Base-by-base conservation (phyloP, 2,797 vertebrate genomes). In the Syndactyla subalaris region DNA sequence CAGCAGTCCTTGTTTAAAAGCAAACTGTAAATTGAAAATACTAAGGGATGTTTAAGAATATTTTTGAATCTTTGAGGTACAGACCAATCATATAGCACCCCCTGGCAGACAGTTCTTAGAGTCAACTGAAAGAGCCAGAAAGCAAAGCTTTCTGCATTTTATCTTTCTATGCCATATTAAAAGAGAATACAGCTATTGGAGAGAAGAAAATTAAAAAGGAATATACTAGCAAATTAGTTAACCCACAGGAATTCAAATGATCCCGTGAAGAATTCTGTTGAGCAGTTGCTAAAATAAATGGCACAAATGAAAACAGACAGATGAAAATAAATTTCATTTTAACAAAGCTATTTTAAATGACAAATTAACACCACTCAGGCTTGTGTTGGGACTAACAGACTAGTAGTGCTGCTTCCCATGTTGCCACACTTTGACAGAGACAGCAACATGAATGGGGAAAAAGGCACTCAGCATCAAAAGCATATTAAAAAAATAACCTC, bases 1-100 rank as follows among this genome's bases (percentile, higher is more conserved):
- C 83, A 66, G 73, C 27, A 68, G 63, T 21, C 7, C 14, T 74
- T 43, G 32, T 36, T 90, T 59, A 59, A 88, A 93, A 77, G 39
- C 30, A 85, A 85, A 67, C 30, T 55, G 30, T 46, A 76, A 75
- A 75, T 0, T 67, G 58, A 73, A 92, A 85, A 89, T 38, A 76
- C 57, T 59, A 70, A 39, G 43, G 74, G 77, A 91, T 73, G 10
- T 7, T 29, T 34, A 48, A 20, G 20, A 74, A 34, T 49, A 65
- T 55, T 75, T 87, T 41, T 9, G 72, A 48, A 88, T 46, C 59
- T 83, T 59, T 38, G 23, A 52, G 88, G 58, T 1, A 71, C 32
- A 84, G 36, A 38, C 46, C 71, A 95, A 92, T 93, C 92, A 85
- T 27, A 95, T 9, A 97, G 97, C 97, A 96, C 93, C 95, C 95